A percentile compares a stretch with the other conserved stretches of the same genome.
phyloP scores from a whole-genome alignment of 2,888 invertebrate genomes.

The Phyto melanocephala region DNA sequence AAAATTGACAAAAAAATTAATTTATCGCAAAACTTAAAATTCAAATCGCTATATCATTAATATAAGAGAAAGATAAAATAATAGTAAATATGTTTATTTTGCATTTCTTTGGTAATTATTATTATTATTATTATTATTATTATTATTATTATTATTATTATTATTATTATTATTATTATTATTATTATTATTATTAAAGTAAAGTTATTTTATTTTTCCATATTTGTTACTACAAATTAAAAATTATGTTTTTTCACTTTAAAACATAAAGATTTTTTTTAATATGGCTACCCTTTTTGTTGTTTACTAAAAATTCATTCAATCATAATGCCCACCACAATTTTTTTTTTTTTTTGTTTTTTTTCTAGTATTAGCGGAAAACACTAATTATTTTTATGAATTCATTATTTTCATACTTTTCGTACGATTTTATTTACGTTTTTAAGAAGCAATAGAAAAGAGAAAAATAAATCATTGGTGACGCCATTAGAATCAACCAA shows the following conservation, averaged over 20 bases:
- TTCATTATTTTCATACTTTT: conserved; percentile 23
- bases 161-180: no score
- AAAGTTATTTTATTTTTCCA: no score
- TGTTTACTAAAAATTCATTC: background rate
- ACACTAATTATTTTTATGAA: conserved; percentile 36
- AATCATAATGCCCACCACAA: background rate
- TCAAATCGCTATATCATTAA: no score
- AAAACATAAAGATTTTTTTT: background rate
- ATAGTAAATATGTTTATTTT: no score
- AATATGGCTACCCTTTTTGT: background rate
- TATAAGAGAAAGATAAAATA: no score
- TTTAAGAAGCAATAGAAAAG: background rate
- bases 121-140: no score
- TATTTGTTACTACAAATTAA: background rate
- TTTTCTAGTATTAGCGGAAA: conserved; percentile 3
- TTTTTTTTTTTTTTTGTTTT: background rate
- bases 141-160: no score
- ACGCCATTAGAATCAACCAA: conserved; percentile 40
- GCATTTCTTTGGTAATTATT: no score
- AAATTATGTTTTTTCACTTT: no score
- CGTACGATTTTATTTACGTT: conserved; percentile 11
- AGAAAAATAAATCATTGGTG: conserved; percentile 2
- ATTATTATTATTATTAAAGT: no score
- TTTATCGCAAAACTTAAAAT: no score
- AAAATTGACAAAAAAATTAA: no score